A percentile compares a stretch with the other conserved stretches of the same genome.
Conservation (phyloP, 2,113 vertebrate genomes). For the Labeo rohita region DNA sequence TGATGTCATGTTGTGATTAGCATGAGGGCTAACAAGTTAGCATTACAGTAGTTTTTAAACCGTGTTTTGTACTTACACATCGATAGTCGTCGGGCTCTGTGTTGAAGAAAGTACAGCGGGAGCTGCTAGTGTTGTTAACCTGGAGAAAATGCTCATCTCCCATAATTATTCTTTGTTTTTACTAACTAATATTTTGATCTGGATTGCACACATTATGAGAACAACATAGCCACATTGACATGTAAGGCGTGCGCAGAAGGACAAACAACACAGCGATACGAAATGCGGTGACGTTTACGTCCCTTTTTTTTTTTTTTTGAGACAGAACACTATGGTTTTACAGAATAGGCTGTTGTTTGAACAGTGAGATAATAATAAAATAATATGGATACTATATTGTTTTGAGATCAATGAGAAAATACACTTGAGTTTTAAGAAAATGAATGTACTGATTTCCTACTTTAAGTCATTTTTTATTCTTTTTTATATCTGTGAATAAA, state of each 20-base stretch:
- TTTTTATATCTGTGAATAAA: no score
- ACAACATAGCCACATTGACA: constrained; percentile 29
- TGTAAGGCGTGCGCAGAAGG: constrained; percentile 64
- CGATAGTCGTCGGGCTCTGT: constrained; percentile 70
- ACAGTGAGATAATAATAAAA: neutral
- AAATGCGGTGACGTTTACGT: constrained; percentile 31
- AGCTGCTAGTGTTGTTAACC: constrained; percentile 59
- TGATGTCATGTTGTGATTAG: constrained; percentile 28
- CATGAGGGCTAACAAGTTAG: constrained; percentile 25
- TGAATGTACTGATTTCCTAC: no score
- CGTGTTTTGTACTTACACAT: constrained; percentile 74
- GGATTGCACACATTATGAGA: constrained; percentile 48
- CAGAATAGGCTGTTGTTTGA: neutral
- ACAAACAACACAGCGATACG: constrained; percentile 54
- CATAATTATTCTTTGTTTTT: constrained; percentile 54
- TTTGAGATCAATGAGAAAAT: no score
- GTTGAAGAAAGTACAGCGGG: constrained; percentile 71
- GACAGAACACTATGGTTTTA: neutral
- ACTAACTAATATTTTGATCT: constrained; percentile 29
- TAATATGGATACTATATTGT: neutral
- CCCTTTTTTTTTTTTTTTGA: no score
- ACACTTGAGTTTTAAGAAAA: no score
- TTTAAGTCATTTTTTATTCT: no score
- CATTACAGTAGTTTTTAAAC: neutral
- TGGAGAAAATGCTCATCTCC: constrained; percentile 26